Percentiles rank a stretch among this genome's conserved stretches.
Conservation (phyloP, 2,888 invertebrate genomes). For the Machimus rusticus region DNA sequence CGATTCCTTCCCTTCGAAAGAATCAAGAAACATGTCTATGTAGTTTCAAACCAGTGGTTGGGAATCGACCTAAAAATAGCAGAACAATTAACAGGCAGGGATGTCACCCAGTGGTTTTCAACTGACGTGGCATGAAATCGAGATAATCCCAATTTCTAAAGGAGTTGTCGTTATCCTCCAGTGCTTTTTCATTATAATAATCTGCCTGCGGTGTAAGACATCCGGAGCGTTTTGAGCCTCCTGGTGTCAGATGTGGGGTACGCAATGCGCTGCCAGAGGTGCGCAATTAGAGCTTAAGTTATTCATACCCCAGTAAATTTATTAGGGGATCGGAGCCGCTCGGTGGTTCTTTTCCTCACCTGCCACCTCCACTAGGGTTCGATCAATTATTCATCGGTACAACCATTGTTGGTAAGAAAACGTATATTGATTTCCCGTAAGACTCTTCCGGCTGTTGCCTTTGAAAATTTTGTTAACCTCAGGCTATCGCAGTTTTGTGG, state of each 20-base stretch:
- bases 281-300: not conserved
- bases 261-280: not conserved
- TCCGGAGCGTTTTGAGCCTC: not conserved
- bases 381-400: not conserved
- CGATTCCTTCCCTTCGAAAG: not conserved
- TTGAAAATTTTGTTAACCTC: not conserved
- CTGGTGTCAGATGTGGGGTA: not conserved
- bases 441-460: not conserved
- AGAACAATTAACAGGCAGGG: not conserved
- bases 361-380: not conserved
- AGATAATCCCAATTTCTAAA: not conserved
- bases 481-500: not conserved
- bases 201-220: not conserved
- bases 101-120: not conserved
- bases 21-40: not conserved
- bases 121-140: not conserved
- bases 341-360: not conserved
- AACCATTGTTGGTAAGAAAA: not conserved
- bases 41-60: not conserved
- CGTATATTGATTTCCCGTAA: slow-evolving; percentile 14
- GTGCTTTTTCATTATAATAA: not conserved
- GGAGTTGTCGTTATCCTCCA: not conserved
- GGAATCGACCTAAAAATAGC: not conserved
- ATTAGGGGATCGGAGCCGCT: not conserved
- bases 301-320: not conserved